phyloP scores from a whole-genome alignment of 2,797 vertebrate genomes.

The Protonibea diacanthus region DNA sequence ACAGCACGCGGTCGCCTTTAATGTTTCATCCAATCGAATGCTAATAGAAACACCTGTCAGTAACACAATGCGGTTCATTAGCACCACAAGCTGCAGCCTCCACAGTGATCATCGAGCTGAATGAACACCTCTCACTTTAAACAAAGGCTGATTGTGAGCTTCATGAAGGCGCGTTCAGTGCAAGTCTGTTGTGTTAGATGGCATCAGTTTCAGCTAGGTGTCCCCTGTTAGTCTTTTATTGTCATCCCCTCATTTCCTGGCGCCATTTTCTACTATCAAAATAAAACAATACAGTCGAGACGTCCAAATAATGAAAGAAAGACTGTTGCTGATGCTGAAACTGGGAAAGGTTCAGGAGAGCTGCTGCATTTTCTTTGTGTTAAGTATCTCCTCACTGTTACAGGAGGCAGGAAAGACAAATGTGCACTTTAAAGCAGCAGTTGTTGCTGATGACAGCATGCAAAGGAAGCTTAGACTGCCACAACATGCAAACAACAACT shows the following conservation, averaged over 20 bases:
- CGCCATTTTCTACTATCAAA: background rate
- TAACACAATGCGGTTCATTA: background rate
- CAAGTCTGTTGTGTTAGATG: too few relatives aligned
- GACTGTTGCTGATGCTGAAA: background rate
- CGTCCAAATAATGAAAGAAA: background rate
- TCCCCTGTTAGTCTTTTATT: too few relatives aligned
- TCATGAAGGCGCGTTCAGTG: too few relatives aligned
- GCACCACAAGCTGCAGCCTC: background rate
- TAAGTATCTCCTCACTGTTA: background rate
- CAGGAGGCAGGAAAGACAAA: background rate
- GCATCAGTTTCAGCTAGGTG: too few relatives aligned
- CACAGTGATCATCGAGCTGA: background rate
- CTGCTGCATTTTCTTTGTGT: background rate
- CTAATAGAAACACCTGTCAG: background rate
- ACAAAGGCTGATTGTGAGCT: background rate
- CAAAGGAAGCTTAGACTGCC: background rate
- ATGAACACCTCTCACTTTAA: background rate
- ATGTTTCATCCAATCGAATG: background rate
- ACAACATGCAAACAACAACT: conserved; percentile 5
- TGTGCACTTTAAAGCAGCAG: conserved; percentile 15
- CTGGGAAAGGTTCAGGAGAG: background rate
- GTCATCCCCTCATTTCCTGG: background rate
- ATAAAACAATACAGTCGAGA: background rate
- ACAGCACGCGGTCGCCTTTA: background rate
- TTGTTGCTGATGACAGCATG: conserved; percentile 14